Evolutionary conservation across 2,888 invertebrate genomes (phyloP).

Genomic region (Resseliella maxima): DNA sequence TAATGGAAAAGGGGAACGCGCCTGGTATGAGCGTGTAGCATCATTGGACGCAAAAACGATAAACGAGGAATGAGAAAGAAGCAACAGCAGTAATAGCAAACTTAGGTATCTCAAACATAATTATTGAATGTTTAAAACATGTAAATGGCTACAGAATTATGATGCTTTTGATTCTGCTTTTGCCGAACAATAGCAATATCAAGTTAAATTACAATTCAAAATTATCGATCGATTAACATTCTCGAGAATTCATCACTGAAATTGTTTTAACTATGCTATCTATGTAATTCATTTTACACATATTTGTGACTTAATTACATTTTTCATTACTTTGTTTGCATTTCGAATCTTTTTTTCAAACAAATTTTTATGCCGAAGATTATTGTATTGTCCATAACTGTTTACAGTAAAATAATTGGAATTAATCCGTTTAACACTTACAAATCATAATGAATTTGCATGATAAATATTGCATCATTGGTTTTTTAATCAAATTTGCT

Average conservation of each 20-base stretch:
- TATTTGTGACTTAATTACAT: too few relatives aligned
- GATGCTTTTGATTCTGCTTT: conserved; percentile 7
- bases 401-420: too few relatives aligned
- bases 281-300: not conserved
- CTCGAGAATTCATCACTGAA: not conserved
- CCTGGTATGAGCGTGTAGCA: conserved; percentile 9
- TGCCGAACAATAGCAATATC: not conserved
- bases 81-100: not conserved
- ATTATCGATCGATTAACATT: conserved; percentile 17
- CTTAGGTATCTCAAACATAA: not conserved
- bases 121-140: conserved; percentile 37
- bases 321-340: too few relatives aligned
- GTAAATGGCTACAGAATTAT: conserved; percentile 3
- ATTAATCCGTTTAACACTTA: too few relatives aligned
- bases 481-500: too few relatives aligned
- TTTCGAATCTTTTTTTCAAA: too few relatives aligned
- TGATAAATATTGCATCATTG: too few relatives aligned
- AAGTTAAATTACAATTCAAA: not conserved
- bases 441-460: too few relatives aligned
- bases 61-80: not conserved
- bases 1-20: conserved; percentile 9
- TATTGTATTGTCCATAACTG: too few relatives aligned
- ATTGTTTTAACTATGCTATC: not conserved
- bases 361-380: too few relatives aligned
- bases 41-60: not conserved